Evolutionary conservation across 2,888 invertebrate species (phyloP).

Genomic region (Melipona beecheii): DNA sequence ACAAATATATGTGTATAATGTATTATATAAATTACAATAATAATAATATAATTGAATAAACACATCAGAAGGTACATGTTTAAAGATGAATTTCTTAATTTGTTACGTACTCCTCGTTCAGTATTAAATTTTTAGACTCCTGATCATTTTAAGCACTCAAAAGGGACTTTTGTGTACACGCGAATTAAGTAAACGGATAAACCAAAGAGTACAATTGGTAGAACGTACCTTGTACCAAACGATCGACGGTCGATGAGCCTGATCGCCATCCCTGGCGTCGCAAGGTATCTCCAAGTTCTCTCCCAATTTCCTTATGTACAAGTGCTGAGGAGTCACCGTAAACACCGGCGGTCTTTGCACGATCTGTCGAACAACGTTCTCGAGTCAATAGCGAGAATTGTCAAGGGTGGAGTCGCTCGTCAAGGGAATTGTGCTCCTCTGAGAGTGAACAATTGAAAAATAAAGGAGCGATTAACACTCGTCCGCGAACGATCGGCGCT

Average conservation of each 20-base stretch:
- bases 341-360: conserved; percentile 95
- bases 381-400: conserved; percentile 5
- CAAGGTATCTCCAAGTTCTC: conserved; percentile 93
- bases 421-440: neutral
- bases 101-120: no score
- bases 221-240: conserved; percentile 88
- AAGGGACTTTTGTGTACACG: no score
- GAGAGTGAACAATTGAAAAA: conserved; percentile 72
- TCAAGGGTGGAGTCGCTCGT: neutral
- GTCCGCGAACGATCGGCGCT: conserved; percentile 72
- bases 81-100: no score
- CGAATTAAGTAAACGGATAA: neutral
- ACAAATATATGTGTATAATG: no score
- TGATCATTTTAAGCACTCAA: no score
- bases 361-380: conserved; percentile 81
- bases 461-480: conserved; percentile 71
- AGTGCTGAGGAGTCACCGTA: conserved; percentile 91
- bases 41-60: no score
- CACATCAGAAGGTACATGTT: no score
- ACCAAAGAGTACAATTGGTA: neutral
- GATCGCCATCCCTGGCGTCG: conserved; percentile 89
- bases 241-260: conserved; percentile 87
- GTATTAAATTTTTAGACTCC: no score
- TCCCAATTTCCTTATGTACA: conserved; percentile 93
- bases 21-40: no score